These are phyloP conservation scores for Amblyopsis hoosieri DNA, from an alignment of 2,797 vertebrate species.

Conservation along the genomic window DNA sequence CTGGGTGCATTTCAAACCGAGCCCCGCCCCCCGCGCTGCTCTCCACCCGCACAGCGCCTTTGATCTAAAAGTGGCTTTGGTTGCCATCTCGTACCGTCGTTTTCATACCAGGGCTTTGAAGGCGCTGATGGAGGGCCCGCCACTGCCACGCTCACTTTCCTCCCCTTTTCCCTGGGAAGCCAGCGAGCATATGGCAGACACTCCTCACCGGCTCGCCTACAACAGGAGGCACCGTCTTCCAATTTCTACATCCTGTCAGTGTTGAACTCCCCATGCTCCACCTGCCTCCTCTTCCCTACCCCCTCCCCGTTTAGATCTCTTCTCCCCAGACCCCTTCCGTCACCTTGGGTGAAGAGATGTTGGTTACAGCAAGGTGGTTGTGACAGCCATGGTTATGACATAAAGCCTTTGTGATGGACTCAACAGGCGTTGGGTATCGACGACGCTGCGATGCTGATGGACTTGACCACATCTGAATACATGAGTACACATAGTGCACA, in stretches of 20 bases:
- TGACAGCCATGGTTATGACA: conserved; percentile 70
- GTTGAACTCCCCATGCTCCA: conserved; percentile 77
- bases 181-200: conserved; percentile 93
- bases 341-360: conserved; percentile 76
- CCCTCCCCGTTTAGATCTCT: conserved; percentile 44
- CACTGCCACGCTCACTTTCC: conserved; percentile 86
- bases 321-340: conserved; percentile 50
- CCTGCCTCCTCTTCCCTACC: conserved; percentile 11
- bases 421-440: conserved; percentile 25
- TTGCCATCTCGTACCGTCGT: conserved; percentile 74
- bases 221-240: conserved; percentile 87
- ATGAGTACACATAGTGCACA: too few species aligned
- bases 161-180: conserved; percentile 85
- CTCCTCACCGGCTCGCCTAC: conserved; percentile 85
- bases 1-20: conserved; percentile 31
- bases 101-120: conserved; percentile 89
- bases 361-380: conserved; percentile 72
- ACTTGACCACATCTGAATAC: conserved; percentile 11
- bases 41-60: conserved; percentile 59
- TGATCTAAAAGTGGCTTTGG: conserved; percentile 80
- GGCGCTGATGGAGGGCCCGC: conserved; percentile 86
- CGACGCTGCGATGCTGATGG: conserved; percentile 28
- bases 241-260: conserved; percentile 89
- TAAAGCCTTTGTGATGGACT: conserved; percentile 42
- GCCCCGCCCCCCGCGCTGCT: conserved; percentile 18